Conservation (phyloP, 2,888 invertebrate genomes). For the Eudemis profundana region DNA sequence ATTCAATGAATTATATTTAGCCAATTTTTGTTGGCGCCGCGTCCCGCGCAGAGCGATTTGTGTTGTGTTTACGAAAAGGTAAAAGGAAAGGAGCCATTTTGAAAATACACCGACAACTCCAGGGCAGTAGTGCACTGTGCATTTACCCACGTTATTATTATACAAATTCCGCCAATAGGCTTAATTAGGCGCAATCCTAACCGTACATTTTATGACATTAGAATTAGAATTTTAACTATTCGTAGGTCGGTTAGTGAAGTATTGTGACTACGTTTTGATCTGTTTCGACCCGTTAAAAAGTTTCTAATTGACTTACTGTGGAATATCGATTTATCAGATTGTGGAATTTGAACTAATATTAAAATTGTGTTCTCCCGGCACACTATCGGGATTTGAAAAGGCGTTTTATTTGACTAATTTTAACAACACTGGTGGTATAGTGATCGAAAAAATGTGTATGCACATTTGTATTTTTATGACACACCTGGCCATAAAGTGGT, state of each 20-base stretch:
- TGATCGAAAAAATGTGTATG: neutral
- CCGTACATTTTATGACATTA: conserved; percentile 70
- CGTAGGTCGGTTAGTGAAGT: conserved; percentile 75
- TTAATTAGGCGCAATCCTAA: conserved; percentile 68
- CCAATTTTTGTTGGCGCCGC: conserved; percentile 50
- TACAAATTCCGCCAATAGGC: conserved; percentile 70
- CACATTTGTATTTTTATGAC: too few relatives aligned
- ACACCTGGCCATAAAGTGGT: too few relatives aligned
- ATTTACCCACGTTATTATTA: conserved; percentile 66
- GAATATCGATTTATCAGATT: conserved; percentile 78
- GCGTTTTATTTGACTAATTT: conserved; percentile 56
- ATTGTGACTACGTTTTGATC: conserved; percentile 78
- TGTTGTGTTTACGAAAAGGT: conserved; percentile 95
- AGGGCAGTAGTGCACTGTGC: conserved; percentile 78
- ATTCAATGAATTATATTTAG: conserved; percentile 52
- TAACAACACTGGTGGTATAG: neutral
- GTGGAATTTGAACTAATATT: conserved; percentile 80
- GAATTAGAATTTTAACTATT: conserved; percentile 67
- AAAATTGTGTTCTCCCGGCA: conserved; percentile 74
- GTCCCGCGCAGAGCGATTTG: conserved; percentile 86
- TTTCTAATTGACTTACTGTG: conserved; percentile 77
- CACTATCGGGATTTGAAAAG: conserved; percentile 63
- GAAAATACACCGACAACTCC: conserved; percentile 91
- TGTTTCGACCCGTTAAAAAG: conserved; percentile 71
- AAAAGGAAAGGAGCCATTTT: conserved; percentile 95